phyloP scores from a whole-genome alignment of 2,888 invertebrate species.

The Drosophila melanocephala region DNA sequence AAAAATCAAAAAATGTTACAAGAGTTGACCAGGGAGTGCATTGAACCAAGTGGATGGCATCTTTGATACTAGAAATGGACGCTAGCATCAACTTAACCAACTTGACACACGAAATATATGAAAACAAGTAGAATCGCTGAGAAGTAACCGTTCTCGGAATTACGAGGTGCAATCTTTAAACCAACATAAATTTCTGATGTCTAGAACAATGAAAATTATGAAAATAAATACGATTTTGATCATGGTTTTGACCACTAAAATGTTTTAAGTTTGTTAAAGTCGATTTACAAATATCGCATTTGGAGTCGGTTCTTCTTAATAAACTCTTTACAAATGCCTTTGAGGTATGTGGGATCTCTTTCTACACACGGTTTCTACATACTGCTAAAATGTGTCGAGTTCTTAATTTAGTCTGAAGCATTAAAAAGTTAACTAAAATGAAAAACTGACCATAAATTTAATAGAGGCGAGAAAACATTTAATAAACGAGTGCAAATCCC shows the following conservation, averaged over 20 bases:
- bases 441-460: slow-evolving; percentile 41
- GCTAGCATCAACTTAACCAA: slow-evolving; percentile 39
- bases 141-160: background rate
- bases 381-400: background rate
- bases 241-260: background rate
- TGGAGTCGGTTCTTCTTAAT: background rate
- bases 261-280: background rate
- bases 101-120: slow-evolving; percentile 26
- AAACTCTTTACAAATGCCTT: background rate
- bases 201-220: background rate
- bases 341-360: background rate
- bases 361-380: background rate
- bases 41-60: slow-evolving; percentile 15
- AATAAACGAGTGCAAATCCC: slow-evolving; percentile 35
- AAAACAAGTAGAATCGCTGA: background rate
- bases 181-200: background rate
- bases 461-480: slow-evolving; percentile 22
- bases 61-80: slow-evolving; percentile 17
- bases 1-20: slow-evolving; percentile 2
- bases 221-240: background rate
- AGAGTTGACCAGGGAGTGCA: slow-evolving; percentile 18
- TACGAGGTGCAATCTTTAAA: background rate
- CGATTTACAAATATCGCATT: background rate
- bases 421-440: slow-evolving; percentile 22
- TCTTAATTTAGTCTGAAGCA: slow-evolving; percentile 23